phyloP scores from a whole-genome alignment of 2,888 invertebrate genomes.

The Tortricodes alternella region DNA sequence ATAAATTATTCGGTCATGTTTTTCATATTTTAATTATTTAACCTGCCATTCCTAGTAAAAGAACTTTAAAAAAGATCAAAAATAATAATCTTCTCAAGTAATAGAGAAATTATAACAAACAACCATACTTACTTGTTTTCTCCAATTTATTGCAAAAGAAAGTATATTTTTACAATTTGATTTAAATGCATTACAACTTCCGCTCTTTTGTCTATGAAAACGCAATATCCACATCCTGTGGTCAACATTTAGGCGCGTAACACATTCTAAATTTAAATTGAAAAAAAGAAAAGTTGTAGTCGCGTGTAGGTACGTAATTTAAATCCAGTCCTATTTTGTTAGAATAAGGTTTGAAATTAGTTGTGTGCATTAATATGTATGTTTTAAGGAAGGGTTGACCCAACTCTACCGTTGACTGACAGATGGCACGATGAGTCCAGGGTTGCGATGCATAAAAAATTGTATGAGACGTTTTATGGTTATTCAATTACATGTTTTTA shows the following conservation, averaged over 20 bases:
- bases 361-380: conserved; percentile 4
- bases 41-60: no score
- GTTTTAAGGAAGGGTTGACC: conserved; percentile 28
- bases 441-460: conserved; percentile 25
- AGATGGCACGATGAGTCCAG: conserved; percentile 23
- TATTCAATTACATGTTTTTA: conserved; percentile 25
- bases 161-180: background rate
- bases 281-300: no score
- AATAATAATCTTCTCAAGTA: background rate
- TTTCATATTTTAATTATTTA: no score
- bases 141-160: background rate
- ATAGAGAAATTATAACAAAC: background rate
- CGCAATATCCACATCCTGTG: conserved; percentile 1
- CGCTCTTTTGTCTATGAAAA: background rate
- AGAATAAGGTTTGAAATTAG: conserved; percentile 2
- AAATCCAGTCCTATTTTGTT: background rate
- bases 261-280: conserved; percentile 22
- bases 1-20: no score
- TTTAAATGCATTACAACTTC: background rate
- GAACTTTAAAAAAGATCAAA: no score
- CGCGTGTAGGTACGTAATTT: no score
- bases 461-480: conserved; percentile 22
- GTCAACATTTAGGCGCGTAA: conserved; percentile 20
- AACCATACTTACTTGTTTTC: background rate
- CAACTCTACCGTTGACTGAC: conserved; percentile 31